Evolutionary conservation across 2,888 invertebrate species (phyloP).

Genomic region (Operophtera brumata): DNA sequence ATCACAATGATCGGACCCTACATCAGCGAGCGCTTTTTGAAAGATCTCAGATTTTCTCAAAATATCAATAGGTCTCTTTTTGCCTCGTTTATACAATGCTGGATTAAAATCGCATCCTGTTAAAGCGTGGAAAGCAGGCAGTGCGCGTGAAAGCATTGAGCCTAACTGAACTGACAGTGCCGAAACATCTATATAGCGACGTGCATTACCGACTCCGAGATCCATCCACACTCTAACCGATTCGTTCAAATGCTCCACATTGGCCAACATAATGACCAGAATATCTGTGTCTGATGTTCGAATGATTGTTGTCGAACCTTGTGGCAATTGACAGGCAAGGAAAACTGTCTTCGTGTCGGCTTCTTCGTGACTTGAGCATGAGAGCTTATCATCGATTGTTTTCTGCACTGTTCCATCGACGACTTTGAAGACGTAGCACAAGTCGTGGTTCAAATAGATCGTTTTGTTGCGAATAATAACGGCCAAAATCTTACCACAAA

Average conservation of each 20-base stretch:
- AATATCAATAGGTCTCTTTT: conserved; percentile 9
- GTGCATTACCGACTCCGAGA: conserved; percentile 32
- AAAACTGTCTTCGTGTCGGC: conserved; percentile 32
- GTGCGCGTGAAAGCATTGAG: conserved; percentile 25
- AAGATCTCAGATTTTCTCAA: neutral
- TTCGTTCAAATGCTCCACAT: conserved; percentile 24
- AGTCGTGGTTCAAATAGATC: neutral
- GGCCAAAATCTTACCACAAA: conserved; percentile 3
- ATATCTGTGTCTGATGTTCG: conserved; percentile 37
- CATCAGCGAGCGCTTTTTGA: conserved; percentile 4
- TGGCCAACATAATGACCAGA: conserved; percentile 33
- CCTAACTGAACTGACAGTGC: conserved; percentile 35
- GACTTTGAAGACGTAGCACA: conserved; percentile 19
- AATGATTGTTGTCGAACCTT: conserved; percentile 18
- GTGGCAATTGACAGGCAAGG: conserved; percentile 24
- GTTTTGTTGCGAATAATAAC: no score
- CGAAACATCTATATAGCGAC: conserved; percentile 26
- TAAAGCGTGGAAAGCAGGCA: conserved; percentile 42
- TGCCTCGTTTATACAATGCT: conserved; percentile 15
- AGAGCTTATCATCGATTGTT: conserved; percentile 22
- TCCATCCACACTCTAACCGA: conserved; percentile 30
- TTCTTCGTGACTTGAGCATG: conserved; percentile 35
- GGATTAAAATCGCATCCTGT: conserved; percentile 36
- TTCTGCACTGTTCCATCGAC: conserved; percentile 18
- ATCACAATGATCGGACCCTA: neutral